A percentile compares a stretch with the other conserved stretches of the same genome.
phyloP scores from a whole-genome alignment of 2,113 vertebrate genomes.

The Paramisgurnus dabryanus region DNA sequence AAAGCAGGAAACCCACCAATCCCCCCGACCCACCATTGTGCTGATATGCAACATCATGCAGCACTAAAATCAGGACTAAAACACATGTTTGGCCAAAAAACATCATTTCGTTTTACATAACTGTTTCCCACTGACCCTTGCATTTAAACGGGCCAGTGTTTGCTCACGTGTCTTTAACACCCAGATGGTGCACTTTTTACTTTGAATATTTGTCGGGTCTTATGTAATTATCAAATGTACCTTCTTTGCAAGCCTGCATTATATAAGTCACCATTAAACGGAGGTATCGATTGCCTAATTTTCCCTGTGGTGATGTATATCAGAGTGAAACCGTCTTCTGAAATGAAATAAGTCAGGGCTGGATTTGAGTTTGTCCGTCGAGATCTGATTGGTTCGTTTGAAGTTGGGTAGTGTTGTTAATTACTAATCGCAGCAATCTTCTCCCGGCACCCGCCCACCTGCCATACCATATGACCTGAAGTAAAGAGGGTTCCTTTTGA shows the following conservation, averaged over 20 bases:
- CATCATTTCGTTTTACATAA: background rate
- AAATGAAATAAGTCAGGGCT: no score
- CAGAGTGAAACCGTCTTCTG: no score
- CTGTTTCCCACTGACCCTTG: background rate
- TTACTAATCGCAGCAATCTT: no score
- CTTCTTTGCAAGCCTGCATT: background rate
- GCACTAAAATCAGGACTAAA: background rate
- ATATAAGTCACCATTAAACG: no score
- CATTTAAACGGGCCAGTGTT: background rate
- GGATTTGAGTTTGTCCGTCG: no score
- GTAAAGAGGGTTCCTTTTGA: no score
- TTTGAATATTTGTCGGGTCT: background rate
- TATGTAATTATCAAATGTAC: background rate
- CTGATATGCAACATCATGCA: conserved; percentile 43
- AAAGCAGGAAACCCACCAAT: conserved; percentile 62
- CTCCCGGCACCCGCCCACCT: no score
- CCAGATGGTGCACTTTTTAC: background rate
- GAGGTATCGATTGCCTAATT: no score
- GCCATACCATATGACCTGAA: no score
- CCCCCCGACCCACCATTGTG: conserved; percentile 35
- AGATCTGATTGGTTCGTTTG: no score
- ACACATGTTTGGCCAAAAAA: background rate
- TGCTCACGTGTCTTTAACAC: background rate
- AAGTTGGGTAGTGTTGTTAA: no score
- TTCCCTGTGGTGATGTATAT: no score